Evolutionary conservation across 1,140 invertebrate genomes (phyloP).

Genomic region (Psilanteris sp.): DNA sequence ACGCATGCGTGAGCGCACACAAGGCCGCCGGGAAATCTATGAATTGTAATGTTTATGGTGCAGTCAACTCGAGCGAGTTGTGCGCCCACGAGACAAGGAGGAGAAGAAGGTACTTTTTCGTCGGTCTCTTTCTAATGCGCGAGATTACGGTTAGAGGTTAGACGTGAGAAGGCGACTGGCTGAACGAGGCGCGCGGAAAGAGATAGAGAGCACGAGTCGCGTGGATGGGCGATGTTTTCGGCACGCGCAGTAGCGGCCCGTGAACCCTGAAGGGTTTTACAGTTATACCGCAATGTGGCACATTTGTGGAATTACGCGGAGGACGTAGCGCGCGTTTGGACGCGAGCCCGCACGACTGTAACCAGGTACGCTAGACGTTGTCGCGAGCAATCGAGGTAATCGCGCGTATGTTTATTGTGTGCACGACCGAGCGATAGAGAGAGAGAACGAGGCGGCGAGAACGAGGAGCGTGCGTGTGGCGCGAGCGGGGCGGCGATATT

Average conservation of each 20-base stretch:
- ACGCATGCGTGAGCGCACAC: too few species aligned
- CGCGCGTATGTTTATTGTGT: slow-evolving; percentile 8
- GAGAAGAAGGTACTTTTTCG: too few species aligned
- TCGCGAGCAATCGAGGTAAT: neutral
- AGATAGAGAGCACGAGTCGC: too few species aligned
- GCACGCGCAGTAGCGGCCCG: slow-evolving; percentile 75
- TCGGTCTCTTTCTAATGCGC: too few species aligned
- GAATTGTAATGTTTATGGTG: too few species aligned
- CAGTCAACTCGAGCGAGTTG: too few species aligned
- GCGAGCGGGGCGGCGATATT: neutral
- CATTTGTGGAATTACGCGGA: slow-evolving; percentile 79
- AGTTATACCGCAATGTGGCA: slow-evolving; percentile 81
- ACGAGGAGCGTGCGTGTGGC: slow-evolving; percentile 17
- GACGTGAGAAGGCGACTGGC: too few species aligned
- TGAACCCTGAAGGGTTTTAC: slow-evolving; percentile 81
- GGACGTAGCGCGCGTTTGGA: slow-evolving; percentile 71
- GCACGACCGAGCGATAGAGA: slow-evolving; percentile 5
- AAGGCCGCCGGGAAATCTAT: too few species aligned
- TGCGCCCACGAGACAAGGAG: too few species aligned
- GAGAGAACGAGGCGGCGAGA: slow-evolving; percentile 5
- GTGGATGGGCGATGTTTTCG: slow-evolving; percentile 78
- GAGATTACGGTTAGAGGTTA: too few species aligned
- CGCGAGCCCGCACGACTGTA: too few species aligned
- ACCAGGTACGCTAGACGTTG: too few species aligned
- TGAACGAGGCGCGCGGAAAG: slow-evolving; percentile 69